A percentile compares a stretch with the other conserved stretches of the same genome.
These are phyloP conservation scores for Takifugu rubripes DNA, from an alignment of 2,797 vertebrate genomes.

Conservation along the genomic window DNA sequence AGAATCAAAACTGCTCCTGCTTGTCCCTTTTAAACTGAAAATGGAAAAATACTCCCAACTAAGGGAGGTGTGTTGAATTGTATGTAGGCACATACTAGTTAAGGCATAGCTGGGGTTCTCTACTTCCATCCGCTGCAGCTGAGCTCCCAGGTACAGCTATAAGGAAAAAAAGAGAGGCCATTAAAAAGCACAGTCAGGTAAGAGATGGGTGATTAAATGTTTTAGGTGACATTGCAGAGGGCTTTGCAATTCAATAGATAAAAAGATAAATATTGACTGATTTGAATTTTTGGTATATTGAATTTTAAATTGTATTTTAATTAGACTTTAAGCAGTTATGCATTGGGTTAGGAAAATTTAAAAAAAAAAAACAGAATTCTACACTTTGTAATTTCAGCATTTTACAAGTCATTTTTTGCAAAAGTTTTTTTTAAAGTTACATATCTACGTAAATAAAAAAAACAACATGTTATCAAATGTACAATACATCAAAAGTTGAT, in stretches of 20 bases:
- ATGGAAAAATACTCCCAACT: neutral
- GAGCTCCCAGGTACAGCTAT: constrained; percentile 90
- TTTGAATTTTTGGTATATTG: too few species aligned
- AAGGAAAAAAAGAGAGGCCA: constrained; percentile 19
- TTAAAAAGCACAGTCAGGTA: neutral
- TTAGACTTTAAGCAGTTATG: neutral
- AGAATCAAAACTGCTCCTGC: constrained; percentile 2
- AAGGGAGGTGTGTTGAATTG: neutral
- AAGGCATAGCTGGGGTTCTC: constrained; percentile 97
- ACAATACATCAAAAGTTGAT: too few species aligned
- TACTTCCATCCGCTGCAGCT: constrained; percentile 94
- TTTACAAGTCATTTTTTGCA: too few species aligned
- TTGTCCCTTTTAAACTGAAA: neutral
- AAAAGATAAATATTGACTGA: neutral
- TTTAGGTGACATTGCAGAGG: neutral
- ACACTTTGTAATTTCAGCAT: neutral
- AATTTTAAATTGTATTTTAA: too few species aligned
- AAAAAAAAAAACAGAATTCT: neutral
- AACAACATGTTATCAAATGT: too few species aligned
- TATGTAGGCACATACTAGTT: constrained; percentile 82
- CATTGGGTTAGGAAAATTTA: neutral
- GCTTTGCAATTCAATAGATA: too few species aligned
- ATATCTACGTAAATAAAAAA: too few species aligned
- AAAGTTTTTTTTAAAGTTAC: too few species aligned
- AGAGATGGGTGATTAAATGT: neutral